These are phyloP conservation scores for Drosophila dives DNA, from an alignment of 2,888 invertebrate species.

Conservation along the genomic window DNA sequence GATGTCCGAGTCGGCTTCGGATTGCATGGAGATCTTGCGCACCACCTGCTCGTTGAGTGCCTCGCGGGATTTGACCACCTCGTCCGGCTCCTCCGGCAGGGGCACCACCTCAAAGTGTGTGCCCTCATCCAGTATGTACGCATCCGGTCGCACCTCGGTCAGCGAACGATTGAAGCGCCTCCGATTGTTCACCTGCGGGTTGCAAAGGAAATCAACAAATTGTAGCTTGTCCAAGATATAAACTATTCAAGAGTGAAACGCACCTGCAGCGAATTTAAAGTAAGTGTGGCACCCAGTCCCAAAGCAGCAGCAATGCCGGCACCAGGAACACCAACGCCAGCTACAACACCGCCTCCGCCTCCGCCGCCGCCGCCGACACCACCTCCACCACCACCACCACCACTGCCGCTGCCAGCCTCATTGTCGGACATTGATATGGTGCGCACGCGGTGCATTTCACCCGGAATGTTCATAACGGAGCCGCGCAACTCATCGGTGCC, in stretches of 20 bases:
- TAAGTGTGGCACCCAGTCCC: slow-evolving; percentile 64
- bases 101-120: slow-evolving; percentile 89
- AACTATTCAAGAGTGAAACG: slow-evolving; percentile 18
- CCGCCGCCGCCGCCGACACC: slow-evolving; percentile 15
- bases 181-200: slow-evolving; percentile 82
- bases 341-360: slow-evolving; percentile 16
- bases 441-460: slow-evolving; percentile 82
- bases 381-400: slow-evolving; percentile 20
- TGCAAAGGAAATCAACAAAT: background rate
- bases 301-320: slow-evolving; percentile 44
- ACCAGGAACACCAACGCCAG: slow-evolving; percentile 8
- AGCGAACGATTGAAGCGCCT: slow-evolving; percentile 87
- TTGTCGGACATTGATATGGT: slow-evolving; percentile 84
- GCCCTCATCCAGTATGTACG: slow-evolving; percentile 87
- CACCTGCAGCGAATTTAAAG: slow-evolving; percentile 72
- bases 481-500: slow-evolving; percentile 82
- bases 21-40: slow-evolving; percentile 84
- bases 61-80: slow-evolving; percentile 85
- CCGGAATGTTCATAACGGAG: slow-evolving; percentile 82
- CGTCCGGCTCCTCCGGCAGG: slow-evolving; percentile 88
- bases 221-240: background rate
- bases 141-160: slow-evolving; percentile 88
- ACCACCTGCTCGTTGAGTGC: slow-evolving; percentile 82
- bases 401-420: slow-evolving; percentile 49
- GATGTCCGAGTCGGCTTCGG: slow-evolving; percentile 84